Evolutionary conservation across 2,113 vertebrate genomes (phyloP).

Genomic region (Phaetusa simplex): DNA sequence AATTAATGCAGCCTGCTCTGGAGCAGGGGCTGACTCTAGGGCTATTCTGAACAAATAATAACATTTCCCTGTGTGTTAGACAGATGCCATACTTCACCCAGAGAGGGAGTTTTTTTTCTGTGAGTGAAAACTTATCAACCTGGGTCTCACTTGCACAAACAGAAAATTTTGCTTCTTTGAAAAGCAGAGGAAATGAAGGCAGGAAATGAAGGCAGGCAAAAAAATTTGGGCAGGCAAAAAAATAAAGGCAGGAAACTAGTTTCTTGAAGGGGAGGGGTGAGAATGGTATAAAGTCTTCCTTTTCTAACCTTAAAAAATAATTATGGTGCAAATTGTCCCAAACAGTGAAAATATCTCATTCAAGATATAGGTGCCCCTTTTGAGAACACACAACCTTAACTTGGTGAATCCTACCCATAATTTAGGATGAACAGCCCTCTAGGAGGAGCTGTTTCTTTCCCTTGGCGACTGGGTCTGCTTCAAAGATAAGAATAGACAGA

Average conservation of each 20-base stretch:
- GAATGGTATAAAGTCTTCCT: neutral
- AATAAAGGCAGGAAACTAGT: neutral
- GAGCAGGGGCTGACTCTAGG: neutral
- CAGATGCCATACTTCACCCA: neutral
- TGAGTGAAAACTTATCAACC: neutral
- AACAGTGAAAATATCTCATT: neutral
- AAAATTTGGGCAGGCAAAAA: neutral
- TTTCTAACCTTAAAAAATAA: neutral
- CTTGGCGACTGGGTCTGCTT: neutral
- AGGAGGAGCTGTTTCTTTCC: neutral
- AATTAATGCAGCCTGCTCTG: neutral
- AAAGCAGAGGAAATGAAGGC: neutral
- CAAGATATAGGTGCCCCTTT: neutral
- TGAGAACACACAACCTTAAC: neutral
- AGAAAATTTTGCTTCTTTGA: neutral
- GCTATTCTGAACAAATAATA: neutral
- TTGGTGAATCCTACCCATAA: neutral
- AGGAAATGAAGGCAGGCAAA: neutral
- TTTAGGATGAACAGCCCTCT: neutral
- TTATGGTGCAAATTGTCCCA: neutral
- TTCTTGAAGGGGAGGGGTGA: neutral
- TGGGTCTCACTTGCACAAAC: neutral
- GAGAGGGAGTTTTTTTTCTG: neutral
- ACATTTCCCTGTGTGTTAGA: neutral
- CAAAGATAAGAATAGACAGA: neutral